Conservation (phyloP, 2,113 vertebrate genomes). For the Turnix velox region DNA sequence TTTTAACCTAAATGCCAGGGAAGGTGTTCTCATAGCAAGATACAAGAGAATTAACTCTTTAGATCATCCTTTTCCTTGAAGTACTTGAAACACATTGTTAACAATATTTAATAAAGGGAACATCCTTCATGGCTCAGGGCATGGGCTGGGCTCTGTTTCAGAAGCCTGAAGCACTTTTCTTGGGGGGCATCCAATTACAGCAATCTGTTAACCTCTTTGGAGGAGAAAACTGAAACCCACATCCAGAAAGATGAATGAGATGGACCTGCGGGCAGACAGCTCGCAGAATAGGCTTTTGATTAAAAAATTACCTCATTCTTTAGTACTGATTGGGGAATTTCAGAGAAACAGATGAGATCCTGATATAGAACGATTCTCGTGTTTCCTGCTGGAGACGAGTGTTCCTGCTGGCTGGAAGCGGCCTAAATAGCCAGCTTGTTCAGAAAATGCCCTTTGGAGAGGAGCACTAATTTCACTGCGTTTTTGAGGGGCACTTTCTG, state of each 20-base stretch:
- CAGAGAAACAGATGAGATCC: background rate
- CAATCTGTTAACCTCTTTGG: constrained; percentile 57
- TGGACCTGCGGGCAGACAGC: constrained; percentile 44
- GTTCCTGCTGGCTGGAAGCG: background rate
- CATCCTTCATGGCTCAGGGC: background rate
- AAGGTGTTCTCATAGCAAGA: background rate
- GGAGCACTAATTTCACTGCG: background rate
- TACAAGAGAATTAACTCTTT: background rate
- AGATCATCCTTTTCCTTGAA: background rate
- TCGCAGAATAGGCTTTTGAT: constrained; percentile 62
- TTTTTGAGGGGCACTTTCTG: background rate
- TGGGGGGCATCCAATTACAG: constrained; percentile 55
- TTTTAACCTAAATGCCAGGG: background rate
- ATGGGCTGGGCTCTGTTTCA: background rate
- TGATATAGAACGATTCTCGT: background rate
- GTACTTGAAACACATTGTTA: background rate
- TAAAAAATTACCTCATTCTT: constrained; percentile 52
- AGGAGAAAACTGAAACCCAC: constrained; percentile 50
- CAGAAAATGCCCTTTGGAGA: background rate
- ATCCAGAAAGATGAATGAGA: constrained; percentile 48
- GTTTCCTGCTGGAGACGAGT: background rate
- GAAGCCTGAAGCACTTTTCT: constrained; percentile 36
- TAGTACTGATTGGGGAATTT: constrained; percentile 16
- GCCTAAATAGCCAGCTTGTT: background rate
- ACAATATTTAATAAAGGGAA: background rate